Percentiles rank a stretch among this genome's conserved stretches.
These are phyloP conservation scores for Ceyx margarethae DNA, from an alignment of 2,113 vertebrate species.

Conservation along the genomic window DNA sequence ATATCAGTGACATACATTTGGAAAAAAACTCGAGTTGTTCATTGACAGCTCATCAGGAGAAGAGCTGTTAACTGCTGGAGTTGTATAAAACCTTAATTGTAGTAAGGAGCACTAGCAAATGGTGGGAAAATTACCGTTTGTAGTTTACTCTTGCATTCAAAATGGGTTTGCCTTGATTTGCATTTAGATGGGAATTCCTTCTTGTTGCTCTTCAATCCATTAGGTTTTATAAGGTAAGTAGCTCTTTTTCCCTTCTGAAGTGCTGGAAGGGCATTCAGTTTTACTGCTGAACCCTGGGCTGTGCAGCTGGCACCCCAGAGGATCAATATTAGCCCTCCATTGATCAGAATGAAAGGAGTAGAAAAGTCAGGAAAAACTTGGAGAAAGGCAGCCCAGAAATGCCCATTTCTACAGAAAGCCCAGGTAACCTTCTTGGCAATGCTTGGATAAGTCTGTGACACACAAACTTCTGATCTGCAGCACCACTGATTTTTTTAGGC, in stretches of 20 bases:
- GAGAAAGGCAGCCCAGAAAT: neutral
- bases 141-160: slow-evolving; percentile 52
- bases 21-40: neutral
- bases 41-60: slow-evolving; percentile 19
- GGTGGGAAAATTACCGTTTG: slow-evolving; percentile 64
- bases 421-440: neutral
- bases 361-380: neutral
- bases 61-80: slow-evolving; percentile 1
- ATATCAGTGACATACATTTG: neutral
- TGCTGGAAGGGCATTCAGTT: slow-evolving; percentile 48
- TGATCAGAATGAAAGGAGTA: neutral
- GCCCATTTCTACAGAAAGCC: slow-evolving; percentile 22
- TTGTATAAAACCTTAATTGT: slow-evolving; percentile 4
- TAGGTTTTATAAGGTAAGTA: slow-evolving; percentile 46
- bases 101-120: neutral
- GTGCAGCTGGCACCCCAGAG: neutral
- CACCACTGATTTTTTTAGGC: neutral
- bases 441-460: neutral
- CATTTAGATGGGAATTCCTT: slow-evolving; percentile 82
- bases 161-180: slow-evolving; percentile 65
- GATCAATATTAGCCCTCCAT: neutral
- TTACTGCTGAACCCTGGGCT: neutral
- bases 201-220: slow-evolving; percentile 57
- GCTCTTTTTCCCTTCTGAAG: neutral
- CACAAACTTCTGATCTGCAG: neutral